Conservation (phyloP, 2,888 invertebrate genomes). For the Ornithoptera alexandrae region DNA sequence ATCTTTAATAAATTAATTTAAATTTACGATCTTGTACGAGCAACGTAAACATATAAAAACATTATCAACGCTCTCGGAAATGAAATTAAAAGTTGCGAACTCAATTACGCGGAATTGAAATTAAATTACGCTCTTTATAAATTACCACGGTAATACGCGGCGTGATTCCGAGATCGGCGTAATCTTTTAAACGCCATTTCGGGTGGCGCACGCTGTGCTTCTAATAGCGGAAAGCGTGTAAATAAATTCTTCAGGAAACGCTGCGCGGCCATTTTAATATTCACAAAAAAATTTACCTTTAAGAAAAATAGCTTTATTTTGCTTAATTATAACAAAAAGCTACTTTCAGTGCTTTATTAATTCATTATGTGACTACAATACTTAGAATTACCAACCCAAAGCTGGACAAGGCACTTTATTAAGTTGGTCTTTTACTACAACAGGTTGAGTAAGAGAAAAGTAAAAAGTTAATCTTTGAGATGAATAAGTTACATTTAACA, state of each 20-base stretch:
- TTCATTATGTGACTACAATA: no score
- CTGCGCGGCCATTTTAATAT: not conserved
- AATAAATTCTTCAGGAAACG: not conserved
- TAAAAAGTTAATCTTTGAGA: no score
- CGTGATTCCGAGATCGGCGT: conserved; percentile 26
- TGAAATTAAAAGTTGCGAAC: conserved; percentile 29
- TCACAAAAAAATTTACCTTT: no score
- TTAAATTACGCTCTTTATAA: conserved; percentile 25
- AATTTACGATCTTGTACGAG: conserved; percentile 25
- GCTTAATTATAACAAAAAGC: no score
- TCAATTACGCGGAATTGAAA: conserved; percentile 31
- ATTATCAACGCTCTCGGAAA: conserved; percentile 20
- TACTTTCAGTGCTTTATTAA: no score
- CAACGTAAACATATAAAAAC: conserved; percentile 27
- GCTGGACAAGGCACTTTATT: no score
- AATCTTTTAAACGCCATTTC: conserved; percentile 23
- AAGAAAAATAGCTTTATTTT: no score
- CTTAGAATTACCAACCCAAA: no score
- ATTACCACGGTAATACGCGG: conserved; percentile 29
- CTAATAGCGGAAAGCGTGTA: conserved; percentile 1
- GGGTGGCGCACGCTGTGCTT: conserved; percentile 4
- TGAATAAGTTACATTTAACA: no score
- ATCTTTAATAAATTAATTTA: conserved; percentile 26
- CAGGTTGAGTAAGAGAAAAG: no score
- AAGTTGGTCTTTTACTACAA: no score